phyloP scores from a whole-genome alignment of 2,113 vertebrate species.

The Podarcis raffonei region DNA sequence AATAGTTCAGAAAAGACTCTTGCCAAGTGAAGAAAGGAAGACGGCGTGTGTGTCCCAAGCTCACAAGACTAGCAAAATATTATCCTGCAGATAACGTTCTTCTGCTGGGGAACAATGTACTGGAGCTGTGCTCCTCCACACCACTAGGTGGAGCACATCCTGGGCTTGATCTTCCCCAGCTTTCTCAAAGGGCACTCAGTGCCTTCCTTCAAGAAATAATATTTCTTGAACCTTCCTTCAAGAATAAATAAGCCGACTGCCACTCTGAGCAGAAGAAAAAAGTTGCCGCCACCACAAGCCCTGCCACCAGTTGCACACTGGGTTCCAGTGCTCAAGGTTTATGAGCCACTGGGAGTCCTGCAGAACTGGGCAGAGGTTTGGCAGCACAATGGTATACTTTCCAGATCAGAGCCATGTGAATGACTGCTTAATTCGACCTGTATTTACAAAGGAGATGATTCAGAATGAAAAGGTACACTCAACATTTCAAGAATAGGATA shows the following conservation, averaged over 20 bases:
- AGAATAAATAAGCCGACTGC: background rate
- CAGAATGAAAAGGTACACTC: background rate
- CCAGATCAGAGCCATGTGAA: background rate
- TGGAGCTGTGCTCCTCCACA: too few relatives aligned
- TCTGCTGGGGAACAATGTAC: too few relatives aligned
- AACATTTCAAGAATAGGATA: conserved; percentile 11
- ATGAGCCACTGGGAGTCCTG: background rate
- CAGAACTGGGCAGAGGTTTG: background rate
- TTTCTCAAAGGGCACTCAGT: background rate
- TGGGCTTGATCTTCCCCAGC: background rate
- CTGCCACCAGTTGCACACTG: background rate
- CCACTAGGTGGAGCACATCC: too few relatives aligned
- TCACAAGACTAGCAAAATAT: too few relatives aligned
- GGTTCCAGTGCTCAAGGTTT: background rate
- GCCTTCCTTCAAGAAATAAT: background rate
- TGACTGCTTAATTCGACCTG: conserved; percentile 4
- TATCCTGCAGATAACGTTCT: too few relatives aligned
- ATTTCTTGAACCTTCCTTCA: background rate
- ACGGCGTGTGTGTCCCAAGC: too few relatives aligned
- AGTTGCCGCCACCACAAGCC: background rate
- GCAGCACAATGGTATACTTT: background rate
- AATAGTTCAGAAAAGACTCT: too few relatives aligned
- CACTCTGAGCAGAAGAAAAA: background rate
- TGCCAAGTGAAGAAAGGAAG: too few relatives aligned
- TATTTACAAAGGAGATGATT: conserved; percentile 18